Evolutionary conservation across 1,140 invertebrate genomes (phyloP).

Genomic region (Platorchestia sp.): DNA sequence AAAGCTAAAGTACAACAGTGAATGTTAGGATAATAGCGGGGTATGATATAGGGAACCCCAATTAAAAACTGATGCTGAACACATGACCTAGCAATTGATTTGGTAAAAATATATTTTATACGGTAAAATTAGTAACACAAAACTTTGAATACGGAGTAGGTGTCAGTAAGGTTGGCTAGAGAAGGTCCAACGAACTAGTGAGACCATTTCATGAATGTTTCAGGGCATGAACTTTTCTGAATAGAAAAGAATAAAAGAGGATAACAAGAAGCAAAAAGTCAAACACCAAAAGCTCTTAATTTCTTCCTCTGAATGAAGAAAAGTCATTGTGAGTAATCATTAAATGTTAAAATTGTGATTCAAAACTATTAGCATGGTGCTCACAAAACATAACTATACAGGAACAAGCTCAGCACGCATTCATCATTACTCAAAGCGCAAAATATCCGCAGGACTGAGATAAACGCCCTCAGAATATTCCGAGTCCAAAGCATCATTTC

Average conservation of each 20-base stretch:
- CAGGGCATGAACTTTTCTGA: background rate
- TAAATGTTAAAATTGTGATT: background rate
- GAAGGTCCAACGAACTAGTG: background rate
- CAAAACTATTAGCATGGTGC: no score
- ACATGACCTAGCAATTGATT: background rate
- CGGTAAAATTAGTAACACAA: background rate
- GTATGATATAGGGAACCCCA: background rate
- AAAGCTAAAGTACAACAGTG: background rate
- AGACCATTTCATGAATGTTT: background rate
- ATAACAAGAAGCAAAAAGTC: background rate
- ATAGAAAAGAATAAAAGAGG: background rate
- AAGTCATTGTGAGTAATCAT: background rate
- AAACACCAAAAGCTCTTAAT: background rate
- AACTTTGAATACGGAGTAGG: background rate
- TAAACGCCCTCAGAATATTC: background rate
- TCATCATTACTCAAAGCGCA: background rate
- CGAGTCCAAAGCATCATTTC: background rate
- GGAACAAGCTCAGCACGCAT: background rate
- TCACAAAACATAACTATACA: background rate
- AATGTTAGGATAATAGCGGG: background rate
- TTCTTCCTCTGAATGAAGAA: background rate
- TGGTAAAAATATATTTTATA: background rate
- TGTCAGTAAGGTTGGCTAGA: background rate
- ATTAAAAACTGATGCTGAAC: background rate
- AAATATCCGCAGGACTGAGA: background rate